Conservation (phyloP, 2,797 vertebrate species). For the Galaxias olidus region DNA sequence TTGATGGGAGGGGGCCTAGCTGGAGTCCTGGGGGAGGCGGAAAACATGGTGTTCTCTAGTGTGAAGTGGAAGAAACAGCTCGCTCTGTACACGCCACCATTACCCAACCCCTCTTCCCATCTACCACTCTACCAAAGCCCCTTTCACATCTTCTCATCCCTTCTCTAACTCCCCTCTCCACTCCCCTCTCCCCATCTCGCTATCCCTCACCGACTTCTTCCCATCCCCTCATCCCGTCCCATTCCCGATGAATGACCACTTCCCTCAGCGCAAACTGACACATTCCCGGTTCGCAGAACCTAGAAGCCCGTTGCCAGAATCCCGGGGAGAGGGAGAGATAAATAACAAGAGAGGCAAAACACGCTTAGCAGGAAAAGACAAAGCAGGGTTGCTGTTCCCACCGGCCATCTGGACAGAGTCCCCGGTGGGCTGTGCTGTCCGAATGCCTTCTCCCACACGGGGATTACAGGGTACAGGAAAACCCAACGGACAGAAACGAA, state of each 20-base stretch:
- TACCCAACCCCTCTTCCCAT: conserved; percentile 26
- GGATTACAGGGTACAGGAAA: conserved; percentile 42
- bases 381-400: conserved; percentile 21
- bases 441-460: conserved; percentile 40
- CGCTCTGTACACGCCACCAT: conserved; percentile 40
- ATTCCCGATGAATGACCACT: too few relatives aligned
- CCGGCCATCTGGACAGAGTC: conserved; percentile 62
- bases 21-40: conserved; percentile 27
- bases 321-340: neutral
- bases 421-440: conserved; percentile 36
- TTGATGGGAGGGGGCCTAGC: conserved; percentile 68
- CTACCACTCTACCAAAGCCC: too few relatives aligned
- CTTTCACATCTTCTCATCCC: too few relatives aligned
- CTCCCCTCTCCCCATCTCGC: conserved; percentile 54
- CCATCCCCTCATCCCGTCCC: too few relatives aligned
- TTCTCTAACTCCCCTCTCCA: conserved; percentile 34
- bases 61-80: conserved; percentile 45
- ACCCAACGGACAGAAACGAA: conserved; percentile 46
- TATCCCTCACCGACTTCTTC: conserved; percentile 44
- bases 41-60: conserved; percentile 49
- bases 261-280: too few relatives aligned
- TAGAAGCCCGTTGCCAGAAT: too few relatives aligned
- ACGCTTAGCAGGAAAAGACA: conserved; percentile 32
- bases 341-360: conserved; percentile 37
- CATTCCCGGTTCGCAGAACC: too few relatives aligned